These are phyloP conservation scores for Anseranas semipalmata DNA, from an alignment of 2,113 vertebrate species.

Conservation along the genomic window DNA sequence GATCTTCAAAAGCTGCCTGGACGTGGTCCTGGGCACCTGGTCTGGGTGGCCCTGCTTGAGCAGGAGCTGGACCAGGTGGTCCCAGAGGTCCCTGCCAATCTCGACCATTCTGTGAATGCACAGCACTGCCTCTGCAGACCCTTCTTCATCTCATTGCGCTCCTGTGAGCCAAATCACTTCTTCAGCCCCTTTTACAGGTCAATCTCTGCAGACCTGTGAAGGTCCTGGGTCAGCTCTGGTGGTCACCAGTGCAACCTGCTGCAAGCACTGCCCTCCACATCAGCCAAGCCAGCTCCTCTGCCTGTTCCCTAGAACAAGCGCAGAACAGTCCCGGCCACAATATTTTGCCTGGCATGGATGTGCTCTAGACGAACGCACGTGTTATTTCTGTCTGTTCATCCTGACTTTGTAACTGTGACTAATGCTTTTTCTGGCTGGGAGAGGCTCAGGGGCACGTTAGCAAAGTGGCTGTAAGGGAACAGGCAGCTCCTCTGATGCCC, in stretches of 20 bases:
- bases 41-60: not conserved
- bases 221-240: not conserved
- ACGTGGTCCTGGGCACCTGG: not conserved
- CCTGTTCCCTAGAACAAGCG: not conserved
- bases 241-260: not conserved
- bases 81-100: not conserved
- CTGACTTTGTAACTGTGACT: conserved; percentile 27
- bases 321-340: not conserved
- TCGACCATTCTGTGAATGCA: not conserved
- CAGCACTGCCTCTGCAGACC: not conserved
- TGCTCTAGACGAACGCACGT: not conserved
- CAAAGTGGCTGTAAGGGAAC: not conserved
- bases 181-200: not conserved
- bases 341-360: conserved; percentile 49
- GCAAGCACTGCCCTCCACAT: not conserved
- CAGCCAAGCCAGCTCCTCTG: not conserved
- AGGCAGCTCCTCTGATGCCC: not conserved
- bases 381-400: conserved; percentile 62
- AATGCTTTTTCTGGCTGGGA: conserved; percentile 49
- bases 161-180: not conserved
- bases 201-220: accelerated
- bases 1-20: too few relatives aligned
- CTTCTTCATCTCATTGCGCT: not conserved
- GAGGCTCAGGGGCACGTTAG: conserved; percentile 18
- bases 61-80: not conserved